Evolutionary conservation across 2,888 invertebrate species (phyloP).

Genomic region (Luperina nickerlii): DNA sequence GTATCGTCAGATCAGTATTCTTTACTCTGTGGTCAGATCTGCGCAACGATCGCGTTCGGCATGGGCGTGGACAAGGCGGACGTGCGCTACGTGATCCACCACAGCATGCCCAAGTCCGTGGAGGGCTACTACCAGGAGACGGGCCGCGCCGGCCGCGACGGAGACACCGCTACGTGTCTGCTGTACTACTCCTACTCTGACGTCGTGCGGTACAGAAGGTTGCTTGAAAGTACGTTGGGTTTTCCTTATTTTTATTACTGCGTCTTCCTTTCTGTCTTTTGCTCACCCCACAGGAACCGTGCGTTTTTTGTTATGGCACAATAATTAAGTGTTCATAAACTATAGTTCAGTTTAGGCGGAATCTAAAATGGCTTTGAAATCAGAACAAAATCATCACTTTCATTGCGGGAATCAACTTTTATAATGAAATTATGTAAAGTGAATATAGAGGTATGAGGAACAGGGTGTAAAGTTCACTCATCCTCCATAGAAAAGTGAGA

Average conservation of each 20-base stretch:
- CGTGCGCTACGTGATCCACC: conserved; percentile 98
- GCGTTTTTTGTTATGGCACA: neutral
- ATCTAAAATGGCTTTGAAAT: neutral
- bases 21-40: conserved; percentile 90
- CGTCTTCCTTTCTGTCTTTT: neutral
- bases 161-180: conserved; percentile 95
- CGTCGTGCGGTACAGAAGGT: conserved; percentile 92
- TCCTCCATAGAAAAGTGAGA: no score
- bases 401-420: neutral
- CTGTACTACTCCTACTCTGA: conserved; percentile 97
- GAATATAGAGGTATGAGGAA: no score
- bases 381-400: neutral
- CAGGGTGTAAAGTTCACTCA: no score
- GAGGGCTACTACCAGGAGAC: conserved; percentile 99
- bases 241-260: neutral
- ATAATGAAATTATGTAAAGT: neutral
- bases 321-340: neutral
- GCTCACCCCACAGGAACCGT: neutral
- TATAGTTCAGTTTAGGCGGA: neutral
- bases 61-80: conserved; percentile 99
- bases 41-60: conserved; percentile 99
- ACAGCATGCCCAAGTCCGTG: conserved; percentile 97
- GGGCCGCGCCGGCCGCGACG: conserved; percentile 98
- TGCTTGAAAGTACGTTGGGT: conserved; percentile 83
- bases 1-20: neutral